Percentiles rank a stretch among this genome's conserved stretches.
Evolutionary conservation across 2,113 vertebrate genomes (phyloP).

Genomic region (Bos taurus): ARS-UCD2.0 NC_037340.1:69746001-69746500

Average conservation of each 20-base stretch:
- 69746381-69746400: not conserved
- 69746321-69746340: not conserved
- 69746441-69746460: not conserved
- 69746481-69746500: not conserved
- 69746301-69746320: not conserved
- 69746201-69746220: conserved; percentile 8
- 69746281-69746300: not conserved
- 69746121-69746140: conserved; percentile 13
- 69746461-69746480: not conserved
- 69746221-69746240: not conserved
- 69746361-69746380: not conserved
- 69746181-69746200: not conserved
- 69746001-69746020: not conserved
- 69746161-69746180: not conserved
- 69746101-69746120: not conserved
- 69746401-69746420: not conserved
- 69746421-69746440: not conserved
- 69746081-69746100: not conserved
- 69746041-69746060: not conserved
- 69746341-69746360: not conserved
- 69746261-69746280: not conserved
- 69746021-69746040: not conserved
- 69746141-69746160: not conserved
- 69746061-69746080: not conserved
- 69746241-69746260: not conserved